Conservation (phyloP, 2,888 invertebrate genomes). For the Harpagoxenus sublaevis region DNA sequence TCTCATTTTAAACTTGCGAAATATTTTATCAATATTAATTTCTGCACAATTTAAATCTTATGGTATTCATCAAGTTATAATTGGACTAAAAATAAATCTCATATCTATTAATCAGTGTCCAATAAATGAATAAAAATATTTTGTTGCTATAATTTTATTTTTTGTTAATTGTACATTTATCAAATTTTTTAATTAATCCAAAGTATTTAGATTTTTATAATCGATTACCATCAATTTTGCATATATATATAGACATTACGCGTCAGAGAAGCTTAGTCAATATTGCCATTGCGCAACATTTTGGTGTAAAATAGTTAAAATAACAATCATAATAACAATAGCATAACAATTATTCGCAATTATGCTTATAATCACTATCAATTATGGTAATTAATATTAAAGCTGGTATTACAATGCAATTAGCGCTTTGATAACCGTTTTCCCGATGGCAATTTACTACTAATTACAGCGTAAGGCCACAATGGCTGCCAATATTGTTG, state of each 20-base stretch:
- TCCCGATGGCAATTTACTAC: conserved; percentile 45
- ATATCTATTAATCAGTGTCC: not conserved
- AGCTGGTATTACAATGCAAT: conserved; percentile 49
- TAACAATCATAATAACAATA: conserved; percentile 25
- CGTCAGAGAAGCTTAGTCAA: conserved; percentile 8
- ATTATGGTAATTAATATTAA: conserved; percentile 53
- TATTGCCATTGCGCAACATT: not conserved
- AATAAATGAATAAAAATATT: not conserved
- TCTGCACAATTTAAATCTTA: not conserved
- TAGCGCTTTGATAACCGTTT: conserved; percentile 51
- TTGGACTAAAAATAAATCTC: not conserved
- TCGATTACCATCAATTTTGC: not conserved
- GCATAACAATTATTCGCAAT: conserved; percentile 45
- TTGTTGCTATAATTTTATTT: not conserved
- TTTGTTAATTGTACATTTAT: not conserved
- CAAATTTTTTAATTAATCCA: not conserved
- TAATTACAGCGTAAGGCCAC: conserved; percentile 41
- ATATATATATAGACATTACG: not conserved
- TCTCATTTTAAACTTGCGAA: not conserved
- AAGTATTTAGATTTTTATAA: not conserved
- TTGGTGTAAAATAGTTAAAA: not conserved
- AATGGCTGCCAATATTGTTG: conserved; percentile 47
- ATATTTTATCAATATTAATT: conserved; percentile 11
- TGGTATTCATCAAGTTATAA: not conserved
- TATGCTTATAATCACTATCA: conserved; percentile 47